Base-by-base conservation (phyloP, 2,888 invertebrate genomes). In the Beris morrisii region DNA sequence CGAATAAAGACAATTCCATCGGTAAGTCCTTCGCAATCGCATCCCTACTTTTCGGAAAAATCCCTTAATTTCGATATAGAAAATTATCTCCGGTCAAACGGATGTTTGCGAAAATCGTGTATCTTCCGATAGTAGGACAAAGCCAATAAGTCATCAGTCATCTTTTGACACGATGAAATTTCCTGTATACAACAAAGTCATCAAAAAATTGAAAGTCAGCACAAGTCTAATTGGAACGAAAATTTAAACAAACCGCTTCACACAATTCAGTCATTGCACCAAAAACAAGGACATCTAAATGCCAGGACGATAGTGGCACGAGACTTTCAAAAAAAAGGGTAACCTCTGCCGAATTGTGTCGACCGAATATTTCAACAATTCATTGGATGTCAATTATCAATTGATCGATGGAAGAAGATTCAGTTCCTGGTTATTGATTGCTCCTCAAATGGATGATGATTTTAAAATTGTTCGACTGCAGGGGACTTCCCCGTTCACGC, bases 351-450 rank as follows among this genome's bases (percentile, higher is more conserved):
- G 56, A 43, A 15, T 46, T 15, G 61, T 4, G 5, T 52, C 38
- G 30, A 48, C 6, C n/a, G 22, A 61, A 7, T 38, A 52, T 61
- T 61, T 61, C 22, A 50, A 22, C 50, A 52, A 61, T 61, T 61
- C 61, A 61, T 61, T 50, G 38, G n/a, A 52, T 61, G 61, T 61
- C 61, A 61, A 61, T 61, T 61, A 61, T 38, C 50, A 52, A 61
- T 61, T 61, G 61, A 61, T 61, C 61, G 61, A 61, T 61, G 61
- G 61, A 50, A 59, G 38, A 38, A 6, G 61, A 12, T 61, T 61
- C 15, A 9, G 22, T 50, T 13, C 52, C 52, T 52, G 50, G 38
- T 61, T 61, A 61, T 61, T 61, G 61, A 61, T 61, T 61, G 38
- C 61, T 43, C 4, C 32, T 43, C 13, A 43, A 52, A 59, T 11